Evolutionary conservation across 2,888 invertebrate genomes (phyloP), one percentile per base, ranked within the genome.

Genomic region (Pandemis heparana): DNA sequence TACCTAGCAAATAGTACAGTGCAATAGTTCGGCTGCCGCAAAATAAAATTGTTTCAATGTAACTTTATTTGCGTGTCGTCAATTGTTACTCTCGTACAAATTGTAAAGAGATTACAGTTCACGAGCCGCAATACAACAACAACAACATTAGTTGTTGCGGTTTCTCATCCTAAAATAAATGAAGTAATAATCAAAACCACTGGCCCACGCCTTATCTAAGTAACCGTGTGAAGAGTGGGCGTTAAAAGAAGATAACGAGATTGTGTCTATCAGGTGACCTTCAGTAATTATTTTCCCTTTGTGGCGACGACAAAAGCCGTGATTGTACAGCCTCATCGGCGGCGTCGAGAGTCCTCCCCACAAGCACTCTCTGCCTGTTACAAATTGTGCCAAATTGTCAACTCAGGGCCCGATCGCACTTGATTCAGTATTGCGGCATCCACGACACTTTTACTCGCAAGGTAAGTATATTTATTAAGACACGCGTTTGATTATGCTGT

Each of bases 311-410:
- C 87, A 89, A 89, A 88, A 88, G 86, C 81, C 82, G 81, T 80
- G 85, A 85, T 83, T 87, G 83, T 82, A 83, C 85, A 84, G 84
- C 83, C 84, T 86, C 88, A 84, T 85, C 85, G 86, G 83, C 79
- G 76, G 76, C 78, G 70, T 72, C 67, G 78, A 89, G 89, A 64
- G 79, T 80, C 63, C 87, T 87, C 77, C 68, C 76, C 76, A 77
- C 78, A 79, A 89, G 89, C 77, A 80, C 87, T 80, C 90, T 89
- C 77, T 76, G 80, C 83, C 82, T 79, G 85, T 84, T 83, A 88
- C 87, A 88, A 90, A 92, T 89, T 90, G 90, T 87, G 85, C 84
- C 88, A 90, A 92, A 91, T 89, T 91, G 90, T 86, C 88, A 89
- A 90, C 84, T 89, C 87, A 80, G 85, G 82, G 76, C 78, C 79